Evolutionary conservation across 2,797 vertebrate genomes (phyloP), one percentile per base, ranked within the genome.

Genomic region (Phoeniculus purpureus): DNA sequence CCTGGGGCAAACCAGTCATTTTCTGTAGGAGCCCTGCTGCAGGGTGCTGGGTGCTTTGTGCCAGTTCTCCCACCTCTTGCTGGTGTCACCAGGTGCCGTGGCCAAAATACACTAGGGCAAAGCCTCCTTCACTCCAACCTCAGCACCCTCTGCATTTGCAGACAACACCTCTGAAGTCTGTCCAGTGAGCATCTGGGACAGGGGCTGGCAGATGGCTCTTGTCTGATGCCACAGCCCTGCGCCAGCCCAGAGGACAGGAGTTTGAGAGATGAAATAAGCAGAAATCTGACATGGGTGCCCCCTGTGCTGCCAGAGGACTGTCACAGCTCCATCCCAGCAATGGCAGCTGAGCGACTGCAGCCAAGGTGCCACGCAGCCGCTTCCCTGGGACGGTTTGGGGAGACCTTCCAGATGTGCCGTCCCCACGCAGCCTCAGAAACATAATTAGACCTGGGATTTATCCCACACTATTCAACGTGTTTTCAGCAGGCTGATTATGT

Each of bases 401-500:
- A 45, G 34, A 62, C 86, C 43, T 89, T 94, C 85, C 94, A 96
- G 73, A 87, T 91, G 62, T 60, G 20, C 64, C 60, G 75, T 82
- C 91, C 93, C 89, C 11, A 19, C 68, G 70, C 68, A 92, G 82
- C 27, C 85, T 92, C 80, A 21, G 78, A 27, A 91, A 94, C 93
- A 55, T 93, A 94, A 94, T 95, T 92, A 91, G 86, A 96, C 85
- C 43, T 87, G 87, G 87, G 81, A 89, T 86, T 92, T 89, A 79
- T 83, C 78, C 77, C 87, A 82, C 81, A 0, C 81, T 68, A 21
- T 87, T 93, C 84, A 91, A 84, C 78, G 66, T 94, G 62, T 91
- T 96, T 95, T 95, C 81, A 85, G 48, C 47, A 73, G 81, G 77
- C 86, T 96, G 94, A 95, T 91, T 90, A 89, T 95, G 77, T 82